Evolutionary conservation across 2,888 invertebrate species (phyloP).

Genomic region (Scaptomyza cyrtandrae): DNA sequence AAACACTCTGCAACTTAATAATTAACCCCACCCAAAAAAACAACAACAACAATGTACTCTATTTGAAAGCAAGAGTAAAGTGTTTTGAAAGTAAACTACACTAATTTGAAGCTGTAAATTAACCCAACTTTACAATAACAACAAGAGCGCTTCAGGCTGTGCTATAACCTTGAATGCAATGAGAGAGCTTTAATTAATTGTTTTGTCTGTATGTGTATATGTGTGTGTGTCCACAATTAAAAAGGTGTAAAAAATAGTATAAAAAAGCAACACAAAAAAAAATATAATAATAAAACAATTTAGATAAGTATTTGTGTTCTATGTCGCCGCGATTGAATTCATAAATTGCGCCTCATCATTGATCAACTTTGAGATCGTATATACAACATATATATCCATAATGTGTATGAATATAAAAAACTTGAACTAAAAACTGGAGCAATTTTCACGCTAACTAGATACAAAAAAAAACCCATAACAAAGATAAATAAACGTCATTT

Average conservation of each 20-base stretch:
- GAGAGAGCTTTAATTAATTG: slow-evolving; percentile 78
- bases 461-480: slow-evolving; percentile 22
- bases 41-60: slow-evolving; percentile 22
- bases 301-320: slow-evolving; percentile 32
- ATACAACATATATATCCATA: neutral
- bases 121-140: slow-evolving; percentile 70
- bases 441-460: slow-evolving; percentile 72
- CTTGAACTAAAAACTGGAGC: slow-evolving; percentile 60
- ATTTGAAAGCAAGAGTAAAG: slow-evolving; percentile 77
- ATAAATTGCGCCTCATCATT: slow-evolving; percentile 54
- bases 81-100: slow-evolving; percentile 79
- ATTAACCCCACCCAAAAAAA: slow-evolving; percentile 69
- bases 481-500: slow-evolving; percentile 60
- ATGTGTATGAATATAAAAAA: slow-evolving; percentile 11
- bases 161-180: slow-evolving; percentile 75
- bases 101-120: slow-evolving; percentile 79
- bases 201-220: slow-evolving; percentile 21
- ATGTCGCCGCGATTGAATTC: slow-evolving; percentile 50
- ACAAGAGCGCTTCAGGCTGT: slow-evolving; percentile 56
- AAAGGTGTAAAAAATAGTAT: slow-evolving; percentile 65
- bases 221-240: slow-evolving; percentile 56
- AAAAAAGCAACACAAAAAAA: slow-evolving; percentile 16
- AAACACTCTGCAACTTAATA: slow-evolving; percentile 56
- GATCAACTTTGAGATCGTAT: slow-evolving; percentile 29
- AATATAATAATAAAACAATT: neutral